Base-by-base conservation (phyloP, 2,888 invertebrate genomes). In the Desoria tigrina region DNA sequence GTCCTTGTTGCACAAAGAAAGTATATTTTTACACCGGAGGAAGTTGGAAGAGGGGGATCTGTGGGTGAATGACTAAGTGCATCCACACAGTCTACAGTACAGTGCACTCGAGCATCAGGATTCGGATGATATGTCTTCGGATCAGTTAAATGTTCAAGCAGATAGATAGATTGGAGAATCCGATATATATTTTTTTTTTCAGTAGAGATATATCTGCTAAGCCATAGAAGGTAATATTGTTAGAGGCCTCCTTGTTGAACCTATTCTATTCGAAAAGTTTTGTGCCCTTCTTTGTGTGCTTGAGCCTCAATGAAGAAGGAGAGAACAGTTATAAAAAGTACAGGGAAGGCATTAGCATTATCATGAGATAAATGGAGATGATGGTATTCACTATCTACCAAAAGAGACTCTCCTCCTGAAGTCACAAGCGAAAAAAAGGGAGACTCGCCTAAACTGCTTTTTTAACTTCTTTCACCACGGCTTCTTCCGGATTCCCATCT, bases 231-330 rank as follows among this genome's bases (percentile, higher is more conserved):
- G 32, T 32, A 32, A 69, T 65, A 69, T 69, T 63, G 57, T 66
- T n/a, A n/a, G n/a, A n/a, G n/a, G n/a, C n/a, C n/a, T n/a, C n/a
- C n/a, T n/a, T 66, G 27, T 61, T 53, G 61, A 69, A 69, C 66
- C 66, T 32, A 32, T 32, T 32, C 65, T 51, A 66, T 69, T 69
- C 65, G 65, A 66, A 66, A 68, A 63, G 53, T 69, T 68, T 61
- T 51, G 61, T 57, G 63, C 58, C 55, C 57, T 61, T 66, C 59
- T 42, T 28, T 54, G 11, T 51, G 24, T 45, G 45, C 51, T 11
- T 45, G 45, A 21, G 16, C 9, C 6, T n/a, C 9, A 18, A 45
- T 45, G 21, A 45, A 21, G 16, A 45, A 18, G 21, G 45, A 45
- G 45, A 45, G 21, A 45, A 16, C n/a, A 16, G 45, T 50, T 51